Evolutionary conservation across 2,888 invertebrate genomes (phyloP).

Genomic region (Orthosia gothica): DNA sequence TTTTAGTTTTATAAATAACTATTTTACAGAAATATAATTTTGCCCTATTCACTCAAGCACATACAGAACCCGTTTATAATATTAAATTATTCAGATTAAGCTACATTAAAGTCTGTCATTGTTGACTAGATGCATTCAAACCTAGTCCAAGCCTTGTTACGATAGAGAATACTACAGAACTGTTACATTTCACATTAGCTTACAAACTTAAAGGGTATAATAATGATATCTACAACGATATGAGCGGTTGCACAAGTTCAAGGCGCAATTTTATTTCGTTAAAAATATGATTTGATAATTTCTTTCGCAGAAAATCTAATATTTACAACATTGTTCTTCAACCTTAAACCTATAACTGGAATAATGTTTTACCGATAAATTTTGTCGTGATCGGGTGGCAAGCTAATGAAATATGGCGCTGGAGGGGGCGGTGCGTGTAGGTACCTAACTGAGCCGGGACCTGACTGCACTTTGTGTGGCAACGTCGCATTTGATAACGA

Average conservation of each 20-base stretch:
- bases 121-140: constrained; percentile 73
- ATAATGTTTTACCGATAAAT: constrained; percentile 90
- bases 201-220: constrained; percentile 47
- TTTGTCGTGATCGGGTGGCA: constrained; percentile 93
- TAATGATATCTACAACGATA: constrained; percentile 81
- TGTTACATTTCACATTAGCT: constrained; percentile 47
- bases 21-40: constrained; percentile 64
- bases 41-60: constrained; percentile 51
- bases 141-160: constrained; percentile 67
- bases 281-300: constrained; percentile 69
- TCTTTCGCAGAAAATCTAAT: constrained; percentile 70
- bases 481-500: constrained; percentile 93
- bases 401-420: constrained; percentile 93
- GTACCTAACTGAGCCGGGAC: constrained; percentile 46
- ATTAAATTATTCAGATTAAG: constrained; percentile 44
- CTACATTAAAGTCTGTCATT: constrained; percentile 63
- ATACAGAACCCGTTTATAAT: constrained; percentile 45
- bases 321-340: constrained; percentile 73
- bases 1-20: constrained; percentile 60
- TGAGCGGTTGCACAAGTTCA: constrained; percentile 64
- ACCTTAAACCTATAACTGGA: constrained; percentile 41
- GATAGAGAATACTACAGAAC: constrained; percentile 42
- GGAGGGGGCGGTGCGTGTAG: constrained; percentile 90
- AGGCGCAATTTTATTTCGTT: constrained; percentile 61
- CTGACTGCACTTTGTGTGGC: constrained; percentile 92